Conservation (phyloP, 2,797 vertebrate species). For the Poecilia gillii region DNA sequence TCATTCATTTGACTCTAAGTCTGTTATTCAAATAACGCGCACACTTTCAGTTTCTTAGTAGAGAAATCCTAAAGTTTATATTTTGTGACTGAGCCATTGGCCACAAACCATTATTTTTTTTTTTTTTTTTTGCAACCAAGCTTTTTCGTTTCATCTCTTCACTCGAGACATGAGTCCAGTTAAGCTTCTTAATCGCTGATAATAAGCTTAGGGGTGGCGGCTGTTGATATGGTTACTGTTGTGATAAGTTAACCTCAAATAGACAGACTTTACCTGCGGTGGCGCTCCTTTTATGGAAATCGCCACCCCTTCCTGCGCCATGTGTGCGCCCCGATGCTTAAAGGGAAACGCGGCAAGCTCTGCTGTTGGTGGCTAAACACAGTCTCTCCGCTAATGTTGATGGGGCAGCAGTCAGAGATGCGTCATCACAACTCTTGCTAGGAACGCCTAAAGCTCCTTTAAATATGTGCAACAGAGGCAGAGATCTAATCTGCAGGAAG, state of each 20-base stretch:
- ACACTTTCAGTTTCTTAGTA: slow-evolving; percentile 7
- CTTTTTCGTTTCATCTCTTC: slow-evolving; percentile 57
- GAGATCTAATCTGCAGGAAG: slow-evolving; percentile 46
- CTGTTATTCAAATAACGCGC: slow-evolving; percentile 3
- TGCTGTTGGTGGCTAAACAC: slow-evolving; percentile 76
- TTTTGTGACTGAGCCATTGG: background rate
- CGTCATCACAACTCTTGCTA: slow-evolving; percentile 63
- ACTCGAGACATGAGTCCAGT: slow-evolving; percentile 50
- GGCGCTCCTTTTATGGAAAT: slow-evolving; percentile 24
- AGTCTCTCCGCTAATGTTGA: slow-evolving; percentile 55
- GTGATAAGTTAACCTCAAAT: slow-evolving; percentile 61
- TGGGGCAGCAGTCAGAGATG: slow-evolving; percentile 60
- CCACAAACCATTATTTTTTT: background rate
- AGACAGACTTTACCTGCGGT: slow-evolving; percentile 14
- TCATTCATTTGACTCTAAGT: background rate
- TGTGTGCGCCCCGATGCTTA: slow-evolving; percentile 13
- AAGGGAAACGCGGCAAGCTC: slow-evolving; percentile 45
- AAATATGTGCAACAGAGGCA: slow-evolving; percentile 53
- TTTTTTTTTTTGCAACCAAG: slow-evolving; percentile 27
- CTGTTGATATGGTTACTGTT: slow-evolving; percentile 69
- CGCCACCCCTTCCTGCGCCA: slow-evolving; percentile 11
- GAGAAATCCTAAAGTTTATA: background rate
- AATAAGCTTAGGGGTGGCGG: slow-evolving; percentile 75
- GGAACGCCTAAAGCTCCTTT: slow-evolving; percentile 58
- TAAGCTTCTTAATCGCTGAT: slow-evolving; percentile 70